Base-by-base conservation (phyloP, 2,888 invertebrate genomes). In the Hypomecis atomaria region DNA sequence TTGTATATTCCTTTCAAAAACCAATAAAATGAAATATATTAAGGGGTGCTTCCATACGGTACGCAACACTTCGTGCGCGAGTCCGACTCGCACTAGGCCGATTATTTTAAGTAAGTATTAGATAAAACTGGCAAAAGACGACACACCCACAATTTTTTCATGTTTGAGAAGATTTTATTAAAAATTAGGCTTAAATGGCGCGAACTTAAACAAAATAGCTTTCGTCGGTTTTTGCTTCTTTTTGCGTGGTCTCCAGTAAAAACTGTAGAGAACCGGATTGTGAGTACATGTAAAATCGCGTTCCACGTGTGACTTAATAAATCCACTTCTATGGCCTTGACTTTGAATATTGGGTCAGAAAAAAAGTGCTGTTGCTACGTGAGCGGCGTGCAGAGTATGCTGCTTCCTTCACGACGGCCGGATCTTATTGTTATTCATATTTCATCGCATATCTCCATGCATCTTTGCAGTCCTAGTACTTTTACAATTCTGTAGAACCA, bases 291-390 rank as follows among this genome's bases (percentile, higher is more conserved):
- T 43, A 8, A 64, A 55, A 59, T 62, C 65, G 10, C 37, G 40
- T 52, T 52, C 47, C 56, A 56, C 53, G 54, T 62, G 66, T 43
- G 11, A 10, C 34, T 66, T 60, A 43, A 11, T 38, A 37, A 47
- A 61, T 61, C 50, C 61, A 47, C 47, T 55, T 45, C 54, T 61
- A 60, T 63, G 50, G 56, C 65, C 66, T 68, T 71, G 65, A 65
- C 52, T 63, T 64, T n/a, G 60, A 52, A 48, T 65, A 59, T 60
- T 65, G 47, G 65, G 56, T 60, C 65, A 65, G 47, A 50, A 65
- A 58, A 52, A 56, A 57, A 53, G 40, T 45, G 44, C 13, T 59
- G 64, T 65, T 65, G 57, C 65, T 65, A 57, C 52, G 65, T 36
- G 65, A 45, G 10, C 23, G 10, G 11, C 13, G n/a, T 58, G 44